Percentiles rank a stretch among this genome's conserved stretches.
phyloP scores from a whole-genome alignment of 2,113 vertebrate genomes.

The Aythya baeri region DNA sequence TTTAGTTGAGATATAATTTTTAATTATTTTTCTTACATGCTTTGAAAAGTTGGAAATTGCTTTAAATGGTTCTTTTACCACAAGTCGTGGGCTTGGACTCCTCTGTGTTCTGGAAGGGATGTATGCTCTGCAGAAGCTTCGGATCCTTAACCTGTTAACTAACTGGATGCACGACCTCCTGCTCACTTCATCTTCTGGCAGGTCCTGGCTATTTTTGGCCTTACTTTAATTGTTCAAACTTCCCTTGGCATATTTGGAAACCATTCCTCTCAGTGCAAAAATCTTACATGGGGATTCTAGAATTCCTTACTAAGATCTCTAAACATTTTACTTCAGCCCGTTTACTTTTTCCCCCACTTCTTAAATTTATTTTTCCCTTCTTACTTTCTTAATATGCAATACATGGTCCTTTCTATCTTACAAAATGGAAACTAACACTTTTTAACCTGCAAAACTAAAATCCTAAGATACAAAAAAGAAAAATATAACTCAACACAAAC shows the following conservation, averaged over 20 bases:
- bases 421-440: background rate
- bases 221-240: background rate
- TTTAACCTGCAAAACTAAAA: background rate
- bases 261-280: background rate
- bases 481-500: background rate
- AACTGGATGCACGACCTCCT: background rate
- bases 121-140: background rate
- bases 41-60: slow-evolving; percentile 4
- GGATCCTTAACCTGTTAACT: background rate
- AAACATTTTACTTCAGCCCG: background rate
- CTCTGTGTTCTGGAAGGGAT: background rate
- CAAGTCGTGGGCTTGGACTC: background rate
- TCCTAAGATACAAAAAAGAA: background rate
- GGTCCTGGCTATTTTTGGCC: background rate
- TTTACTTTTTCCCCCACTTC: background rate
- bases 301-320: background rate
- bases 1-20: background rate
- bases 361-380: background rate
- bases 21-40: background rate
- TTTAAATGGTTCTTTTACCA: background rate
- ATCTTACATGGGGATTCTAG: background rate
- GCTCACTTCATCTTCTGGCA: background rate
- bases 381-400: background rate
- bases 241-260: background rate
- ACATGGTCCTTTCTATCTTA: background rate